phyloP scores from a whole-genome alignment of 1,140 invertebrate genomes.

The Myzus persicae region DNA sequence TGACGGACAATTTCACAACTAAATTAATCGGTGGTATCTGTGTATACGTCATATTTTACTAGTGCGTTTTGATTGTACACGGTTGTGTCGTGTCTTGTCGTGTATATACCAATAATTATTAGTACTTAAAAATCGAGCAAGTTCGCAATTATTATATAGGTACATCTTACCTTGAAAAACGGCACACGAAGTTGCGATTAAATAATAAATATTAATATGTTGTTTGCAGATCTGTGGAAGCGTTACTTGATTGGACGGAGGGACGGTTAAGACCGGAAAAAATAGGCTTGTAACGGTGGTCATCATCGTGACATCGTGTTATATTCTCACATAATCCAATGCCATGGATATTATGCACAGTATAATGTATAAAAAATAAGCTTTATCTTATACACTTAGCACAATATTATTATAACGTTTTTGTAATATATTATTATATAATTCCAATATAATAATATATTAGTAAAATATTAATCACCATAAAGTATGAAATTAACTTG shows the following conservation, averaged over 20 bases:
- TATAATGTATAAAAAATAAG: not conserved
- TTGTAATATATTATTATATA: not conserved
- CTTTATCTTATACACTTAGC: not conserved
- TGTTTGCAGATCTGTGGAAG: not conserved
- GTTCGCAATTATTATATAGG: not conserved
- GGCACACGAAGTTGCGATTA: not conserved
- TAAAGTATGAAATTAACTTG: not conserved
- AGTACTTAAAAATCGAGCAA: not conserved
- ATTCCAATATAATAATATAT: not conserved
- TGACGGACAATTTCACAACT: not conserved
- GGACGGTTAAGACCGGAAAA: not conserved
- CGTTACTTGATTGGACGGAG: not conserved
- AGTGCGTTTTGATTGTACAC: not conserved
- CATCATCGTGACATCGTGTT: not conserved
- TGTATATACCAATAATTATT: not conserved
- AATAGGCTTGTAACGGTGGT: not conserved
- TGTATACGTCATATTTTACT: not conserved
- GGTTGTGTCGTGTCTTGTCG: not conserved
- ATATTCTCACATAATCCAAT: not conserved
- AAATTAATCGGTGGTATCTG: not conserved
- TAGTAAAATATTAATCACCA: not conserved
- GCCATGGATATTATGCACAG: not conserved
- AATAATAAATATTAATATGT: not conserved
- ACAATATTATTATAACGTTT: not conserved
- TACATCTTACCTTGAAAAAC: conserved; percentile 28